Evolutionary conservation across 2,113 vertebrate species (phyloP).

Genomic region (Nesospiza acunhae): DNA sequence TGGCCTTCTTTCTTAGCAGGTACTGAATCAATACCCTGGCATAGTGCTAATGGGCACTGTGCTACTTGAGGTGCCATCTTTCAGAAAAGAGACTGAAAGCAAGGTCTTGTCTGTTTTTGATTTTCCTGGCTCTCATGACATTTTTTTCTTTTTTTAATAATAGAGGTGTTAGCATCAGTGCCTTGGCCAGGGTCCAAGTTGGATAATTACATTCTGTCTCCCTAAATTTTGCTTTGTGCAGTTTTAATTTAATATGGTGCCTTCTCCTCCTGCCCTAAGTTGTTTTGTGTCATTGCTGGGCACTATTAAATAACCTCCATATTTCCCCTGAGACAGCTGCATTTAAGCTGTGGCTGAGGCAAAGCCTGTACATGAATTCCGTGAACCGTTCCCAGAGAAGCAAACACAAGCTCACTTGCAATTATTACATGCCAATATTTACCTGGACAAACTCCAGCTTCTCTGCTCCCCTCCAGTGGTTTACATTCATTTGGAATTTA

Average conservation of each 20-base stretch:
- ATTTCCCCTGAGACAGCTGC: background rate
- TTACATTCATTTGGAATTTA: conserved; percentile 18
- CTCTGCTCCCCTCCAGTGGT: background rate
- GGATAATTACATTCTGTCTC: conserved; percentile 29
- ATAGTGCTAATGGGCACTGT: background rate
- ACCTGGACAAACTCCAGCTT: conserved; percentile 30
- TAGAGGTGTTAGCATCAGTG: background rate
- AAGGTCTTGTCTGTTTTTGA: background rate
- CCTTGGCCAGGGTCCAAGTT: background rate
- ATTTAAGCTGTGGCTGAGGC: background rate
- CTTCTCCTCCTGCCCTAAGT: background rate
- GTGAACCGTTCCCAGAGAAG: background rate
- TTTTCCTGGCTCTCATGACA: background rate
- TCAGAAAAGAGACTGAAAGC: background rate
- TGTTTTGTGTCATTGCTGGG: conserved; percentile 30
- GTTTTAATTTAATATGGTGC: conserved; percentile 44
- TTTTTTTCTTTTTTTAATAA: background rate
- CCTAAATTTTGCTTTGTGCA: conserved; percentile 23
- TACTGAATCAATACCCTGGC: background rate
- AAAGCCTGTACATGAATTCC: background rate
- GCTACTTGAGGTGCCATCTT: background rate
- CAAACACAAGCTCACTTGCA: background rate
- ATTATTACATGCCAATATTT: conserved; percentile 7
- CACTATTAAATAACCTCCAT: conserved; percentile 25
- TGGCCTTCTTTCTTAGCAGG: background rate